Conservation (phyloP, 1,140 invertebrate genomes). For the Caenorhabditis elegans region WBcel235 BX284605.5:15567501-15568000, state of each 20-base stretch:
- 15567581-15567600: conserved; percentile 1
- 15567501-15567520: conserved; percentile 15
- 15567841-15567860: conserved; percentile 80
- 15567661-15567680: conserved; percentile 7
- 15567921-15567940: conserved; percentile 48
- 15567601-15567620: not conserved
- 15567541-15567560: not conserved
- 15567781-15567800: conserved; percentile 80
- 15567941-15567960: conserved; percentile 45
- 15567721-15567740: conserved; percentile 64
- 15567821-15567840: conserved; percentile 78
- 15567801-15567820: conserved; percentile 83
- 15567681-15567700: conserved; percentile 10
- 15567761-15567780: conserved; percentile 77
- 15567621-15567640: conserved; percentile 24
- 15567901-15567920: conserved; percentile 78
- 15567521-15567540: conserved; percentile 4
- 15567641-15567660: not conserved
- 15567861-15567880: conserved; percentile 73
- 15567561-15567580: conserved; percentile 11
- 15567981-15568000: conserved; percentile 30
- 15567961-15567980: conserved; percentile 50
- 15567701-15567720: too few relatives aligned
- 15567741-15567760: conserved; percentile 79
- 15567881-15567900: conserved; percentile 72